Evolutionary conservation across 1,140 invertebrate species (phyloP), one percentile per base, ranked within the genome.

Genomic region (Sinonovacula constricta): DNA sequence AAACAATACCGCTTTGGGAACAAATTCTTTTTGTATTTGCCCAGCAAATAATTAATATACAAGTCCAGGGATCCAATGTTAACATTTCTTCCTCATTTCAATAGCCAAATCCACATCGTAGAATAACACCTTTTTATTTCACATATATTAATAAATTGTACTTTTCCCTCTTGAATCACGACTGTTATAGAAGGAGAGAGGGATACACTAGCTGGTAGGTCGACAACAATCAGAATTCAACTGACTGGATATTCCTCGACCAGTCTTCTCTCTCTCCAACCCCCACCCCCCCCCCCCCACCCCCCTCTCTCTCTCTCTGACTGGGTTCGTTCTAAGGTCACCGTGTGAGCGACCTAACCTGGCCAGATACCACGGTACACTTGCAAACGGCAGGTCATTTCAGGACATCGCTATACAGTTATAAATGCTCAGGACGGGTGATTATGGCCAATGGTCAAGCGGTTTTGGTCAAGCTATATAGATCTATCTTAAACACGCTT

Each of bases 331-430:
- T 24, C n/a, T 3, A 51, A 67, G 72, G 72, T 31, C 72, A 76
- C 62, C 4, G 56, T 66, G 72, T 34, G 53, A 76, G 53, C 65
- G 72, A 76, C 72, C 72, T 76, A 67, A 31, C 63, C 72, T 67
- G 62, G 65, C 62, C 57, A 39, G 51, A 45, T 51, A 30, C 53
- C 15, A 28, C 10, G 33, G 53, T 22, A 30, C 28, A 45, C 26
- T 53, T 31, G 49, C 65, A 67, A 57, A 76, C 12, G 5, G 34
- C 36, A 49, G 72, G 62, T 69, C 72, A 67, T 65, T 54, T 67
- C n/a, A 76, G 72, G 72, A 76, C 72, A 67, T 5, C 33, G 62
- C 28, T 33, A 36, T 65, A 65, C 18, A 65, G 30, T n/a, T 1
- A n/a, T 36, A 24, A 65, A 22, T n/a, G 36, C n/a, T 65, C 33